These are phyloP conservation scores for Thalassoma bifasciatum DNA, from an alignment of 2,113 vertebrate species.

Conservation along the genomic window DNA sequence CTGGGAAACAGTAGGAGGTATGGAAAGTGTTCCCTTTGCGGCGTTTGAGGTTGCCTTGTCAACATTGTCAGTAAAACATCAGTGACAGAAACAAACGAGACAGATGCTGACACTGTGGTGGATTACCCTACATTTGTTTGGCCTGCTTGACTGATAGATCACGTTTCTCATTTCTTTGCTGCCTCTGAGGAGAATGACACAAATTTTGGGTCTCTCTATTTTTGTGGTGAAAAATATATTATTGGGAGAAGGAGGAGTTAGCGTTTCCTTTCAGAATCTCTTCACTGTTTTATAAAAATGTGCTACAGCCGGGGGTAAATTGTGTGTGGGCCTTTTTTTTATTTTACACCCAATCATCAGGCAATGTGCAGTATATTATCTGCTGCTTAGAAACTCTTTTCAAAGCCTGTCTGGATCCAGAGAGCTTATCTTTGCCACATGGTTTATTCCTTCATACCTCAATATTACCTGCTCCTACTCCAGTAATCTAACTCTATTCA, in stretches of 20 bases:
- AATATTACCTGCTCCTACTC: constrained; percentile 27
- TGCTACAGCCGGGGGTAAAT: constrained; percentile 2
- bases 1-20: constrained; percentile 67
- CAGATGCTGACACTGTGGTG: constrained; percentile 49
- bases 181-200: constrained; percentile 15
- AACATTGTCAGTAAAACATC: constrained; percentile 58
- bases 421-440: constrained; percentile 17
- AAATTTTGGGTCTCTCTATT: constrained; percentile 8
- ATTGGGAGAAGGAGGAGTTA: constrained; percentile 18
- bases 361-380: constrained; percentile 7
- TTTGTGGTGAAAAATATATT: constrained; percentile 32
- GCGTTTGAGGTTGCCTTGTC: constrained; percentile 64
- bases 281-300: background rate
- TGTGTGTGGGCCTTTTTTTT: constrained; percentile 25
- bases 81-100: constrained; percentile 46
- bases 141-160: constrained; percentile 9
- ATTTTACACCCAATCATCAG: constrained; percentile 11
- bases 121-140: constrained; percentile 45
- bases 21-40: constrained; percentile 60
- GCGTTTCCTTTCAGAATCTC: constrained; percentile 9
- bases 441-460: constrained; percentile 30
- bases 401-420: constrained; percentile 13
- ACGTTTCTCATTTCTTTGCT: constrained; percentile 27
- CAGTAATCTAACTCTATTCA: constrained; percentile 30
- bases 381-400: constrained; percentile 20